These are phyloP conservation scores for Crypturellus tataupa DNA, from an alignment of 2,797 vertebrate species.

Conservation along the genomic window DNA sequence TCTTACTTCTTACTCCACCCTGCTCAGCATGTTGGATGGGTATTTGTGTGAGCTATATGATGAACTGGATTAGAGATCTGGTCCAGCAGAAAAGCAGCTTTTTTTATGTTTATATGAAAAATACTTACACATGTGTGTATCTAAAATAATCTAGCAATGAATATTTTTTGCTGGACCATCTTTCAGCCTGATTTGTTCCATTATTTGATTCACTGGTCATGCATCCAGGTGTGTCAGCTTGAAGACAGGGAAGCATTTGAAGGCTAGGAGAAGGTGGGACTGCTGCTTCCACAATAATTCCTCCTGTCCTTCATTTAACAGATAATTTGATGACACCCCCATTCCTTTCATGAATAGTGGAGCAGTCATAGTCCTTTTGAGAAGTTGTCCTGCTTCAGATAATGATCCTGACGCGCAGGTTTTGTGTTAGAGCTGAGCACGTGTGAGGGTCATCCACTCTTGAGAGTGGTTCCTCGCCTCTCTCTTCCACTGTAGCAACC, in stretches of 20 bases:
- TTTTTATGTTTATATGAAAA: neutral
- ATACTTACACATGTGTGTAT: neutral
- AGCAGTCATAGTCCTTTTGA: neutral
- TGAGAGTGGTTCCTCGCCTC: slow-evolving; percentile 24
- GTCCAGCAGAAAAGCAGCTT: neutral
- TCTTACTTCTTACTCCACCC: neutral
- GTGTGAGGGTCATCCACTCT: slow-evolving; percentile 19
- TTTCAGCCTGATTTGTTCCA: neutral
- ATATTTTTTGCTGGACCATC: neutral
- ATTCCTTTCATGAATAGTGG: neutral
- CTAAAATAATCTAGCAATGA: neutral
- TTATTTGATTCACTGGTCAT: neutral
- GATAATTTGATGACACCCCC: neutral
- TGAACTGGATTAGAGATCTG: neutral
- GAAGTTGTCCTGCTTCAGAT: slow-evolving; percentile 10
- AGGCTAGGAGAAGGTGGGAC: neutral
- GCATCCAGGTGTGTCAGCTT: neutral
- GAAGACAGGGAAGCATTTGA: neutral
- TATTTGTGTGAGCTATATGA: neutral
- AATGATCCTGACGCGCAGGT: slow-evolving; percentile 11
- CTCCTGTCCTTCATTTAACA: neutral
- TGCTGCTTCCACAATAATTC: neutral
- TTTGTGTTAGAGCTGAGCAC: neutral
- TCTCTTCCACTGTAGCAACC: slow-evolving; percentile 11
- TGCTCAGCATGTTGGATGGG: neutral